These are phyloP conservation scores for Rhyacichthys aspro DNA, from an alignment of 2,797 vertebrate genomes.

Conservation along the genomic window DNA sequence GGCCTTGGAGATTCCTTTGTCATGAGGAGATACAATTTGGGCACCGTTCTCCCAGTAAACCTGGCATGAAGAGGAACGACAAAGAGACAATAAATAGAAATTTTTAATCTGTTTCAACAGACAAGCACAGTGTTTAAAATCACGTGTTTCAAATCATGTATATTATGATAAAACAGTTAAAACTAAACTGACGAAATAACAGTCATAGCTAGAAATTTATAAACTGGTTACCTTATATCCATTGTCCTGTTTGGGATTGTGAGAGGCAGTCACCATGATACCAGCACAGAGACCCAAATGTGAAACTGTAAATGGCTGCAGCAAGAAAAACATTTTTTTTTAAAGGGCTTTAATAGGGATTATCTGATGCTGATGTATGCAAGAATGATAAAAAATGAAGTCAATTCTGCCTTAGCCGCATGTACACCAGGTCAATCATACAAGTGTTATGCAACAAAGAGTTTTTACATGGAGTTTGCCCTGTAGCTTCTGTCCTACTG, in stretches of 20 bases:
- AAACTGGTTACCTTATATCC: conserved; percentile 91
- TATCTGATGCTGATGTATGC: too few relatives aligned
- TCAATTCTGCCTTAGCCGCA: neutral
- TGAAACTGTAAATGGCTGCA: conserved; percentile 91
- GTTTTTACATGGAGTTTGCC: conserved; percentile 55
- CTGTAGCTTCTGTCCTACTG: conserved; percentile 14
- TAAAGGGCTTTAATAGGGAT: neutral
- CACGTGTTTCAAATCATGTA: neutral
- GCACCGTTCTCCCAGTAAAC: conserved; percentile 98
- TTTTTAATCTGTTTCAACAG: neutral
- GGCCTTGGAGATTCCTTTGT: conserved; percentile 87
- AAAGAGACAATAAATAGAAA: neutral
- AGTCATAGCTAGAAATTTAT: neutral
- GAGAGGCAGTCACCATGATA: conserved; percentile 96
- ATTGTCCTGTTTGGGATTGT: conserved; percentile 98
- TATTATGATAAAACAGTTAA: too few relatives aligned
- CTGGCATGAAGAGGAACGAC: conserved; percentile 63
- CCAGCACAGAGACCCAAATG: conserved; percentile 91
- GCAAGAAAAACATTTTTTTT: neutral
- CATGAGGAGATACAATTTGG: conserved; percentile 94
- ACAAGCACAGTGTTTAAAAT: too few relatives aligned
- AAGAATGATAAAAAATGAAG: too few relatives aligned
- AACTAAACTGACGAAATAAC: neutral
- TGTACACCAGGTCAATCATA: conserved; percentile 6
- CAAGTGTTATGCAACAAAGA: conserved; percentile 49